Base-by-base conservation (phyloP, 2,797 vertebrate genomes). In the Gymnoscopelus braueri region DNA sequence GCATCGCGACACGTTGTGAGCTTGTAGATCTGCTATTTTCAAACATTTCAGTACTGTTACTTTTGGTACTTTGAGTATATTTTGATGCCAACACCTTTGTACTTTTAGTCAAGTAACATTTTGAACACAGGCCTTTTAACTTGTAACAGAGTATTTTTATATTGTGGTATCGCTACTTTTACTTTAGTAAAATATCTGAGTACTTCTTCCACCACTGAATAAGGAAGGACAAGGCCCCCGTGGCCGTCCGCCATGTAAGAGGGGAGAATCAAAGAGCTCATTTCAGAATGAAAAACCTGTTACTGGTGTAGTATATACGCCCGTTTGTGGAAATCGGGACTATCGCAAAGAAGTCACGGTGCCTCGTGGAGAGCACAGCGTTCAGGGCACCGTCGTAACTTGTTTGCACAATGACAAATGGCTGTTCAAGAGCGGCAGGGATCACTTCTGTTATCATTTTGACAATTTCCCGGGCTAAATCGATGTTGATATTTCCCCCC, bases 351-450 rank as follows among this genome's bases (percentile, higher is more conserved):
- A 75, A 83, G 80, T 80, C 69, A 78, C 71, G 23, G 69, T 32
- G 4, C 62, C 51, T 63, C 47, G 63, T 19, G 48, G 52, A 53
- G 70, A n/a, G n/a, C n/a, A 54, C 53, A 68, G 60, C 24, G 75
- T 80, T 85, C 39, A 56, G 49, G 73, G 66, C 49, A 23, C 9
- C 39, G 8, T 3, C 1, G 39, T 44, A 44, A 72, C 70, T 82
- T 82, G 84, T 87, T 90, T 90, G 69, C 58, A 72, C 82, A 79
- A 77, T 81, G 79, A 81, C 61, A 81, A 82, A 87, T 78, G 82
- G 69, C 77, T 83, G 67, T 75, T 77, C 3, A 15, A 72, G 62
- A 88, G 82, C 63, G 1, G 78, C 72, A 4, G 70, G 78, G 73
- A 80, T 75, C 29, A 65, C 81, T 87, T 82, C 26, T 69, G 54